Evolutionary conservation across 2,113 vertebrate genomes (phyloP).

Genomic region (Seriola dumerili): DNA sequence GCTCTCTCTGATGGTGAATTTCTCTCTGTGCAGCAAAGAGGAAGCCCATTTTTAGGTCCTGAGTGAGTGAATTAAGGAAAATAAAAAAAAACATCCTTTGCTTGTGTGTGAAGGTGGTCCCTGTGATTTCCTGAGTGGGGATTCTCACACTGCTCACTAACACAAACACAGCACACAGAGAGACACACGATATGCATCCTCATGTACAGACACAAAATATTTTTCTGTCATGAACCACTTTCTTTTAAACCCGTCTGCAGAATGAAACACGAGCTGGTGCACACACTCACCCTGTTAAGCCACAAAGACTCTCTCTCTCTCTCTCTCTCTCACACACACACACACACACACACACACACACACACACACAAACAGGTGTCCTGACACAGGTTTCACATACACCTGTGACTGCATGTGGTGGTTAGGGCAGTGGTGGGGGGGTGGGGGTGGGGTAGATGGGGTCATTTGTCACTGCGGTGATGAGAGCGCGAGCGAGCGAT

Average conservation of each 20-base stretch:
- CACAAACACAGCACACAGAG: constrained; percentile 20
- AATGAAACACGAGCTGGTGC: constrained; percentile 21
- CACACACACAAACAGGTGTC: constrained; percentile 60
- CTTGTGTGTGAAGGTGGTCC: constrained; percentile 30
- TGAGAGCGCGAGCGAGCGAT: constrained; percentile 41
- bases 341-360: constrained; percentile 18
- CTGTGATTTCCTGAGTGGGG: constrained; percentile 61
- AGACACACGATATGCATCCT: not conserved
- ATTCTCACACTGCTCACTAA: constrained; percentile 33
- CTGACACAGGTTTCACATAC: constrained; percentile 47
- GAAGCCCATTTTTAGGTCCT: constrained; percentile 73
- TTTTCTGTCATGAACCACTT: constrained; percentile 1
- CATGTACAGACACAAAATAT: not conserved
- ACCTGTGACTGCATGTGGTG: constrained; percentile 65
- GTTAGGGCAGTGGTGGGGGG: not conserved
- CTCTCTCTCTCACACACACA: not conserved
- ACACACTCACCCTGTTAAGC: not conserved
- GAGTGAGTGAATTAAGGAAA: constrained; percentile 53
- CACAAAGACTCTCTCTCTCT: not conserved
- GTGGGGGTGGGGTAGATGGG: constrained; percentile 23
- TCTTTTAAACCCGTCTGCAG: constrained; percentile 4
- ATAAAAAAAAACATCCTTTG: constrained; percentile 60
- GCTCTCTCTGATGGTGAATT: constrained; percentile 45
- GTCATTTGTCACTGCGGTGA: constrained; percentile 64
- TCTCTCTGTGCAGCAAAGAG: constrained; percentile 51